Conservation (phyloP, 2,113 vertebrate species). For the Brachyhypopomus gauderio region DNA sequence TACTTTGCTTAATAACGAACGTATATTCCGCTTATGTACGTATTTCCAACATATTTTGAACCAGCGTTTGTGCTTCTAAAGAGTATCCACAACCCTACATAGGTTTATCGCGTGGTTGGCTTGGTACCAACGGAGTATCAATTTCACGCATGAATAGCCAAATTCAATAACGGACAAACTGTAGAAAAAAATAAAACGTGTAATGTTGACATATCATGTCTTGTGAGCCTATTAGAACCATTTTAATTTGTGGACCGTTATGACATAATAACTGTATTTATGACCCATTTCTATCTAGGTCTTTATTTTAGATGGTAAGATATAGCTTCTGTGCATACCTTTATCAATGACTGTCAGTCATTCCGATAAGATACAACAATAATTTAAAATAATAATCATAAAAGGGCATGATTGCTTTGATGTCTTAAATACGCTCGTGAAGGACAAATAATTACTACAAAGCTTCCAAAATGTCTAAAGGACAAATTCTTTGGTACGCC, state of each 20-base stretch:
- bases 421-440: no score
- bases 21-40: not conserved
- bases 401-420: not conserved
- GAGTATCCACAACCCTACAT: conserved; percentile 14
- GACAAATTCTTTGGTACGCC: no score
- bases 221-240: conserved; percentile 23
- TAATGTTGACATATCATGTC: conserved; percentile 28
- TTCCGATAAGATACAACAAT: not conserved
- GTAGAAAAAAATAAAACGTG: conserved; percentile 38
- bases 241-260: conserved; percentile 17
- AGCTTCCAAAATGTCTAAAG: no score
- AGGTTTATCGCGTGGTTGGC: conserved; percentile 31
- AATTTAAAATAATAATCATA: not conserved
- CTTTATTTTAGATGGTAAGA: no score
- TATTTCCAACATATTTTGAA: not conserved
- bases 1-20: not conserved
- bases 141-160: conserved; percentile 43
- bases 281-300: no score
- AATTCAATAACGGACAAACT: conserved; percentile 50
- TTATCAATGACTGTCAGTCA: not conserved
- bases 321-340: no score
- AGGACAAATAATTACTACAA: not conserved
- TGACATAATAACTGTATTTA: no score
- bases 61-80: not conserved
- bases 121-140: conserved; percentile 37